Evolutionary conservation across 2,888 invertebrate species (phyloP).

Genomic region (Acheta domesticus): DNA sequence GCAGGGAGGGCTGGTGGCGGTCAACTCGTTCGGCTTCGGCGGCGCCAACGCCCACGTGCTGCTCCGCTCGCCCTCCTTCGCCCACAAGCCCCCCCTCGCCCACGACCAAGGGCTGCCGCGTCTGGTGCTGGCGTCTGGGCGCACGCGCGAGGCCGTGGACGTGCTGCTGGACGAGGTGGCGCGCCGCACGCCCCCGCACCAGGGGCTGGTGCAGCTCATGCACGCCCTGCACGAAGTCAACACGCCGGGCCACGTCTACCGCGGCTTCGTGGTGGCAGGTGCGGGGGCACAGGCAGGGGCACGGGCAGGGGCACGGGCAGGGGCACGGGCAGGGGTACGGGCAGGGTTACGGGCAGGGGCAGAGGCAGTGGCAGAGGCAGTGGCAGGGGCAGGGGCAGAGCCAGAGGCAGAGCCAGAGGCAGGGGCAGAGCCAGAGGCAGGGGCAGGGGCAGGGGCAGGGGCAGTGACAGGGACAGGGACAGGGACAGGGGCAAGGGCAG

Average conservation of each 20-base stretch:
- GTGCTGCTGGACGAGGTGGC: constrained; percentile 56
- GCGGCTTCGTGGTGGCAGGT: constrained; percentile 55
- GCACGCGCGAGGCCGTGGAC: constrained; percentile 76
- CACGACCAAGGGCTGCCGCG: constrained; percentile 52
- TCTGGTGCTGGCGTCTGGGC: constrained; percentile 75
- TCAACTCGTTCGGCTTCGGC: constrained; percentile 98
- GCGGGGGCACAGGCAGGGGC: no score
- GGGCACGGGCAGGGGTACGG: no score
- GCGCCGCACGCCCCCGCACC: neutral
- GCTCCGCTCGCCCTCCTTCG: constrained; percentile 58
- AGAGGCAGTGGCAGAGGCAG: no score
- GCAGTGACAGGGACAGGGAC: no score
- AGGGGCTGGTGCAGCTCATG: constrained; percentile 51
- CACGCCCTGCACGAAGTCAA: constrained; percentile 46
- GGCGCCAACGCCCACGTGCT: constrained; percentile 91
- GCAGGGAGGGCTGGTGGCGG: constrained; percentile 85
- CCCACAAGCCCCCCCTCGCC: constrained; percentile 30
- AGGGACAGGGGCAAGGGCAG: no score
- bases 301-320: no score
- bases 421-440: no score
- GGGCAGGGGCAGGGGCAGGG: no score
- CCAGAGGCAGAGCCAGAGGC: no score
- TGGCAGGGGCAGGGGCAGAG: no score
- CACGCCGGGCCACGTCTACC: constrained; percentile 57
- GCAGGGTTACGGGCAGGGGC: no score